Evolutionary conservation across 1,140 invertebrate species (phyloP).

Genomic region (Neotoxoptera formosana): DNA sequence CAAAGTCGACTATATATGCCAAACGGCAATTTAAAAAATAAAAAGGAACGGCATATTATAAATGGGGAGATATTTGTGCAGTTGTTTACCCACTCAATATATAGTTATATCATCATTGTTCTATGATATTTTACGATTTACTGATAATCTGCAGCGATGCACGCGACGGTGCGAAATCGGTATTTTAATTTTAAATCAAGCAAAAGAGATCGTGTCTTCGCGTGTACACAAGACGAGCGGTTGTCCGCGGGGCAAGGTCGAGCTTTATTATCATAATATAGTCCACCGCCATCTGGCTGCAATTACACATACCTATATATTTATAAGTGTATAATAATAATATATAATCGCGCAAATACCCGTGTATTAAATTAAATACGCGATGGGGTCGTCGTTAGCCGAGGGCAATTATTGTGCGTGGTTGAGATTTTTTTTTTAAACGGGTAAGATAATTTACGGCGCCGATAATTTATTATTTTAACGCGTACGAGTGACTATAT

Average conservation of each 20-base stretch:
- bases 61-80: not conserved
- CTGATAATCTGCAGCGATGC: not conserved
- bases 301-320: too few relatives aligned
- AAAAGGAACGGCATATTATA: not conserved
- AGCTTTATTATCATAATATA: not conserved
- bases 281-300: not conserved
- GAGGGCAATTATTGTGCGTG: not conserved
- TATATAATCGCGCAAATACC: not conserved
- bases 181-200: not conserved
- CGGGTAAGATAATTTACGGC: too few relatives aligned
- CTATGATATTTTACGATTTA: not conserved
- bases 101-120: not conserved
- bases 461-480: not conserved
- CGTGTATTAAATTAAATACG: not conserved
- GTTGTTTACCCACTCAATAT: not conserved
- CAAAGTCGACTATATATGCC: too few relatives aligned
- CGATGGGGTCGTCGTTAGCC: not conserved
- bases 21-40: too few relatives aligned
- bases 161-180: not conserved
- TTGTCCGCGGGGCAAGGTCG: not conserved
- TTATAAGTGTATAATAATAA: not conserved
- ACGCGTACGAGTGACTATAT: not conserved
- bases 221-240: not conserved
- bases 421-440: not conserved
- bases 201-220: not conserved